Evolutionary conservation across 2,888 invertebrate genomes (phyloP), one percentile per base, ranked within the genome.

Genomic region (Azorinus chamasolen): DNA sequence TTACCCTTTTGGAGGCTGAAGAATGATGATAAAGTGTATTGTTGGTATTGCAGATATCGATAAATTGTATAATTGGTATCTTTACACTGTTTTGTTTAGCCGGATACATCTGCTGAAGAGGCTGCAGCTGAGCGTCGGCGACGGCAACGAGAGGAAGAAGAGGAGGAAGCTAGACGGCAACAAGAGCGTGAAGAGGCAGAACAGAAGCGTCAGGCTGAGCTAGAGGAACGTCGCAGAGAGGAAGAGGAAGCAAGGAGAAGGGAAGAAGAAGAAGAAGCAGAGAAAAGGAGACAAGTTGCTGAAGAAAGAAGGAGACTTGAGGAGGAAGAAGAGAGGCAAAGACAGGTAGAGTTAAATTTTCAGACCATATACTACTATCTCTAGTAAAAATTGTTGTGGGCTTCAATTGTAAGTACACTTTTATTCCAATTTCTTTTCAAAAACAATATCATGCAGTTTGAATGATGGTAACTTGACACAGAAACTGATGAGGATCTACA

Each of bases 111-210:
- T 39, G 77, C 72, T 46, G 73, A 78, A 63, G 79, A 73, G 41
- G 79, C 74, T 12, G 64, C 68, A 48, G 79, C 65, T 59, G 83
- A 77, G 45, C 76, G 73, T 51, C 81, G 82, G 14, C 74, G 84
- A 51, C 72, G 74, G 50, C 76, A 78, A 64, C 96, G 97, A 97
- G 96, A 97, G 96, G 95, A 98, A 97, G 95, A 98, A 97, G 95
- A 96, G 96, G 86, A 83, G 32, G 77, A 83, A 63, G 72, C 98
- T 98, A 94, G 95, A 96, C 97, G 95, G 98, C 98, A 95, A 97
- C 98, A 95, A 98, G 98, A 93, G 98, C 97, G 97, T 95, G 98
- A 99, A 95, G 98, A 98, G 94, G 87, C 83, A 54, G 98, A 98
- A 94, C 97, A 83, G 57, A 65, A 82, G 16, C 54, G 77, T 53